Evolutionary conservation across 2,113 vertebrate genomes (phyloP).

Genomic region (Archilochus colubris): DNA sequence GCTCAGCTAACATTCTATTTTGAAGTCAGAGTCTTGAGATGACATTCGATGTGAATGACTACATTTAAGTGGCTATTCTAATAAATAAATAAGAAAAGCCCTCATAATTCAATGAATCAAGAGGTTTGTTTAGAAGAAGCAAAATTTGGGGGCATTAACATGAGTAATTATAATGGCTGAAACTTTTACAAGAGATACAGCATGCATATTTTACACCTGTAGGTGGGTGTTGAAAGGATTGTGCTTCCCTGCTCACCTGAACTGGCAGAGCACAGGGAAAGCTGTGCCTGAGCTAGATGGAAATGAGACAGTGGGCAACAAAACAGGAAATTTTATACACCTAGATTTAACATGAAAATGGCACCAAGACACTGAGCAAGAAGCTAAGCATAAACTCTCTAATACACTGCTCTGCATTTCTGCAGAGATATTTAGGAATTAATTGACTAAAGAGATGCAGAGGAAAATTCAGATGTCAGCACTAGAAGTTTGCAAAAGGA

Average conservation of each 20-base stretch:
- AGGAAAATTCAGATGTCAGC: background rate
- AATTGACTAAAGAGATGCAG: background rate
- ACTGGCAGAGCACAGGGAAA: background rate
- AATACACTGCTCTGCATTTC: background rate
- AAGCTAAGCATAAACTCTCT: background rate
- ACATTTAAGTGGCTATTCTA: background rate
- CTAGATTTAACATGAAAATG: background rate
- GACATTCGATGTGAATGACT: background rate
- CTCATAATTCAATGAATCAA: background rate
- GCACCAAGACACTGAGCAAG: background rate
- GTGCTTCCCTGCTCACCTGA: background rate
- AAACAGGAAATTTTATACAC: background rate
- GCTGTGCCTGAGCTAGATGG: background rate
- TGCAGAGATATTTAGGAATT: background rate
- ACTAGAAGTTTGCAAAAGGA: background rate
- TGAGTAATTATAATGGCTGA: background rate
- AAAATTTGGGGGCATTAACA: background rate
- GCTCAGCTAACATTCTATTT: background rate
- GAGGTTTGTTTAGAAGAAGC: background rate
- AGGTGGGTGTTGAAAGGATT: background rate
- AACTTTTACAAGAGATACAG: background rate
- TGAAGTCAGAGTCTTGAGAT: background rate
- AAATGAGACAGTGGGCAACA: accelerated
- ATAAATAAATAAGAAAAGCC: background rate
- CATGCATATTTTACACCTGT: background rate